A percentile compares a stretch with the other conserved stretches of the same genome.
Conservation (phyloP, 1,140 invertebrate species). For the Drosophila aff. region DNA sequence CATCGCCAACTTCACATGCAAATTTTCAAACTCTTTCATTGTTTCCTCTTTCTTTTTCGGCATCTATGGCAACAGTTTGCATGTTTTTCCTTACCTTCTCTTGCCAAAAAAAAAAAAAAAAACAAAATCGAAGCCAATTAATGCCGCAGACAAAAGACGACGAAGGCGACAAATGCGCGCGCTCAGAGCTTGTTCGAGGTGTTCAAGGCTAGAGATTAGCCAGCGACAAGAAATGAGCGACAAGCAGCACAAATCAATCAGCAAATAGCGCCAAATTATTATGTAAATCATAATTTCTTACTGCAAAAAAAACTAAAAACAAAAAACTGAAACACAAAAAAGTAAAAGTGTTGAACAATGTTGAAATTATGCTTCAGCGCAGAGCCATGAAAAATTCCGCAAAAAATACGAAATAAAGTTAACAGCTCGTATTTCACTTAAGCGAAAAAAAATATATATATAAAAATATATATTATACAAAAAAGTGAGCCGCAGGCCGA, state of each 20-base stretch:
- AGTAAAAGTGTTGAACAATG: conserved; percentile 66
- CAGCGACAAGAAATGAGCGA: conserved; percentile 33
- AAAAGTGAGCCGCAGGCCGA: conserved; percentile 12
- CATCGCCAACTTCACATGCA: conserved; percentile 62
- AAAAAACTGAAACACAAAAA: background rate
- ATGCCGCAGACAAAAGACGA: conserved; percentile 60
- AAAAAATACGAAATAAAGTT: conserved; percentile 15
- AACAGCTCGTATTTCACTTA: conserved; percentile 67
- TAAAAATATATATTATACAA: background rate
- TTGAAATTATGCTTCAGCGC: conserved; percentile 42
- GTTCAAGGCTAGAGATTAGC: conserved; percentile 48
- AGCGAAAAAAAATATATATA: conserved; percentile 6
- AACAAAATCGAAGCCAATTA: conserved; percentile 53
- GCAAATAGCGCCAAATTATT: conserved; percentile 72
- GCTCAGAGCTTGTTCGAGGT: conserved; percentile 35
- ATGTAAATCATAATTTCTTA: conserved; percentile 76
- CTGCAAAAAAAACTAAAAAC: background rate
- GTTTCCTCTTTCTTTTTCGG: conserved; percentile 33
- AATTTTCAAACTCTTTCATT: conserved; percentile 50
- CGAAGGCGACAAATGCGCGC: conserved; percentile 55
- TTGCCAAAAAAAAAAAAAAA: conserved; percentile 20
- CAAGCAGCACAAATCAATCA: conserved; percentile 67
- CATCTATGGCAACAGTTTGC: conserved; percentile 53
- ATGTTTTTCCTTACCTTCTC: conserved; percentile 63
- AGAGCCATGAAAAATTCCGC: conserved; percentile 48